A percentile compares a stretch with the other conserved stretches of the same genome.
These are phyloP conservation scores for Acanthaster planci DNA, from an alignment of 35 echinoderm and acorn worm genomes.

Conservation along the genomic window DNA sequence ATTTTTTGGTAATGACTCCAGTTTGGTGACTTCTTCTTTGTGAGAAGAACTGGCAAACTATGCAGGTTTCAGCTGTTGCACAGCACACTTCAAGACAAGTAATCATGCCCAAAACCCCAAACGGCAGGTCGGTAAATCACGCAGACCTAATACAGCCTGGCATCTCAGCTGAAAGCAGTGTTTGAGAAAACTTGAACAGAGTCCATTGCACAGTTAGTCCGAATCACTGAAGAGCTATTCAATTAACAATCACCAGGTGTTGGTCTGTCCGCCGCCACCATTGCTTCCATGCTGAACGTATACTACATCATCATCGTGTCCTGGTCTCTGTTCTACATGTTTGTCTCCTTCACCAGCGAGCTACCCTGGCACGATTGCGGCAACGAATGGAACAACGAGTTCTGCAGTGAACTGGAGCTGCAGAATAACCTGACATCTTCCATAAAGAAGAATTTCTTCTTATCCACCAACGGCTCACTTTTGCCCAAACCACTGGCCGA, in stretches of 20 bases:
- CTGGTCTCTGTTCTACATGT: constrained; percentile 79
- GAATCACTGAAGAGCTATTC: too few relatives aligned
- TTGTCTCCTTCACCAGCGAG: constrained; percentile 62
- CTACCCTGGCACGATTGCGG: constrained; percentile 70
- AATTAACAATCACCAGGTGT: constrained; percentile 44
- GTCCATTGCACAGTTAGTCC: too few relatives aligned
- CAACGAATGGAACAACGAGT: constrained; percentile 66
- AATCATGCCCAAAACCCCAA: too few relatives aligned
- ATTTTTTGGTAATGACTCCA: too few relatives aligned
- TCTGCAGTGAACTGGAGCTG: constrained; percentile 58
- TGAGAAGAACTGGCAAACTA: too few relatives aligned
- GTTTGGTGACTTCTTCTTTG: too few relatives aligned
- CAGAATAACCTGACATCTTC: constrained; percentile 31
- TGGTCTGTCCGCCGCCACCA: constrained; percentile 69
- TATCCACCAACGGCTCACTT: constrained; percentile 44
- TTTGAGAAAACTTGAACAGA: too few relatives aligned
- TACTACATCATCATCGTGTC: constrained; percentile 89
- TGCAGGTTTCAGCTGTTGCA: too few relatives aligned
- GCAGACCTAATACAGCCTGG: too few relatives aligned
- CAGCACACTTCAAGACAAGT: too few relatives aligned
- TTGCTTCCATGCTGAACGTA: constrained; percentile 66
- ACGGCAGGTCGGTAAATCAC: too few relatives aligned
- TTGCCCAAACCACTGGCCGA: constrained; percentile 49
- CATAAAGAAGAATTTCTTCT: constrained; percentile 31
- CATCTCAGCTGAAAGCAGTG: too few relatives aligned